Conservation (phyloP, 2,113 vertebrate species). For the Empidonax alnorum region DNA sequence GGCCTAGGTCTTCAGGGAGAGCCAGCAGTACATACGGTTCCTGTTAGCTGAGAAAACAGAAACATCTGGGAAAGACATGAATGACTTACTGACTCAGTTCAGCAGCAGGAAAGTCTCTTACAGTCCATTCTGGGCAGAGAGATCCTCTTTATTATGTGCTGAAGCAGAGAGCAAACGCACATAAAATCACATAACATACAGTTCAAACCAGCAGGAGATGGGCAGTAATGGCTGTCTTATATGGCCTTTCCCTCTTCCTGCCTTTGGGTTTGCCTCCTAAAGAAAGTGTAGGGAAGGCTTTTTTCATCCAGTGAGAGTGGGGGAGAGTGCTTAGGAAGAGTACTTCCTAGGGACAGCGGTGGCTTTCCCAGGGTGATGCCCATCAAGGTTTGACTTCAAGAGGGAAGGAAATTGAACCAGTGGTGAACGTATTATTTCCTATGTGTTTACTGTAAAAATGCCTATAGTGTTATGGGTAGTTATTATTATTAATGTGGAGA, state of each 20-base stretch:
- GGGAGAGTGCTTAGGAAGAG: not conserved
- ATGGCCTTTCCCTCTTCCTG: not conserved
- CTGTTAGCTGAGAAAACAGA: slow-evolving; percentile 34
- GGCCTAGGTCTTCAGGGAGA: not conserved
- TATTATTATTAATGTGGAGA: not conserved
- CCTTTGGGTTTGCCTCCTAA: not conserved
- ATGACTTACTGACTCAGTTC: not conserved
- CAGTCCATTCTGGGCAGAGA: not conserved
- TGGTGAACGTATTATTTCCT: not conserved
- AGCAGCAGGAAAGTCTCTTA: not conserved
- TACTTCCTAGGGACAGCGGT: not conserved
- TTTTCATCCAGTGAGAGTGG: not conserved
- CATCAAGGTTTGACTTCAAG: not conserved
- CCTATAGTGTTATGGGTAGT: not conserved
- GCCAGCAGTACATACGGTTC: not conserved
- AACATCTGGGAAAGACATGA: slow-evolving; percentile 11
- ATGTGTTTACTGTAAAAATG: not conserved
- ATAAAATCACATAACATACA: not conserved
- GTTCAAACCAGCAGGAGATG: not conserved
- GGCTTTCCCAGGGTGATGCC: not conserved
- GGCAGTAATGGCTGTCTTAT: not conserved
- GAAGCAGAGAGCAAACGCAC: not conserved
- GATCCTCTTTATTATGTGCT: not conserved
- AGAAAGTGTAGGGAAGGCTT: not conserved
- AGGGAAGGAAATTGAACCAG: not conserved